Conservation (phyloP, 2,797 vertebrate species). For the Microctenopoma steveboyesi region DNA sequence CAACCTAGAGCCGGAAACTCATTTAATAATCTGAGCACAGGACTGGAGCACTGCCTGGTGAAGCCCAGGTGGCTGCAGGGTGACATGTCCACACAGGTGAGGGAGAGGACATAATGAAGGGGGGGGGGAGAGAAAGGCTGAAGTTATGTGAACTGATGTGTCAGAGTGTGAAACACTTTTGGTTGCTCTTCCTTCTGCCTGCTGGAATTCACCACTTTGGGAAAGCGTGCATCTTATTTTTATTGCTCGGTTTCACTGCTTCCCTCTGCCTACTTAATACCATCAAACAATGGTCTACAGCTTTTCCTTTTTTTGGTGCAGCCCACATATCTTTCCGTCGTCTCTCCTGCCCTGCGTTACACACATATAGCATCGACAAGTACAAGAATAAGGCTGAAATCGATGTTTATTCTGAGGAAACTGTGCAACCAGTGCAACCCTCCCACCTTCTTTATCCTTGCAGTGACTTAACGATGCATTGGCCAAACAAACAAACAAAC, state of each 20-base stretch:
- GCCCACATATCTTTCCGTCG: constrained; percentile 56
- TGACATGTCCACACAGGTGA: constrained; percentile 52
- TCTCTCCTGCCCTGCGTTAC: constrained; percentile 26
- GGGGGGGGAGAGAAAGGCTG: neutral
- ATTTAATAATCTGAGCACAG: constrained; percentile 49
- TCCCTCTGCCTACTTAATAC: constrained; percentile 50
- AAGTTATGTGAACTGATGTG: constrained; percentile 11
- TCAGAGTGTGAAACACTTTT: constrained; percentile 1
- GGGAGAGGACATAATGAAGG: neutral
- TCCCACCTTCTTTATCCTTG: constrained; percentile 28
- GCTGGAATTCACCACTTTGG: constrained; percentile 11
- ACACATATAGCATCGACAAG: constrained; percentile 44
- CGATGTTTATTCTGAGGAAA: constrained; percentile 33
- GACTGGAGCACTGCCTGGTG: constrained; percentile 35
- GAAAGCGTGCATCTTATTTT: constrained; percentile 3
- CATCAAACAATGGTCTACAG: constrained; percentile 54
- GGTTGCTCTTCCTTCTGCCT: constrained; percentile 6
- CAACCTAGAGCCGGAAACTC: constrained; percentile 56
- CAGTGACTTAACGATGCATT: constrained; percentile 22
- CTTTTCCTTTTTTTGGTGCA: constrained; percentile 12
- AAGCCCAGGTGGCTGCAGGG: constrained; percentile 37
- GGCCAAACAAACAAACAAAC: constrained; percentile 8
- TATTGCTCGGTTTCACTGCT: constrained; percentile 16
- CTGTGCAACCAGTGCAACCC: constrained; percentile 15
- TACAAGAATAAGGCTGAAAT: constrained; percentile 29